Conservation (phyloP, 2,888 invertebrate genomes). For the Cryptus viduatorius region DNA sequence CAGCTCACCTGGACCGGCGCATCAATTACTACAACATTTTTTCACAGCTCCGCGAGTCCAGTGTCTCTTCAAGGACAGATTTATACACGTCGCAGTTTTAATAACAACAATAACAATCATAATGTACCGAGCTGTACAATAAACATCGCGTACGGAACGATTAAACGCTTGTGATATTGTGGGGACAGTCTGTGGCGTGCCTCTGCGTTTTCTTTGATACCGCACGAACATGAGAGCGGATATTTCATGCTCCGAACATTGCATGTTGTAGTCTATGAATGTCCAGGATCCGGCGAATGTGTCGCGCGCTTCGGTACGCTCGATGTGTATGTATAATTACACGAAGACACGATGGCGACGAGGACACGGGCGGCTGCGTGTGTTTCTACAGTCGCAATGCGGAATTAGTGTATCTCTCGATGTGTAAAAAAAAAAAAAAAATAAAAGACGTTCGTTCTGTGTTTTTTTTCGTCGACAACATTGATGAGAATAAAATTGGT, state of each 20-base stretch:
- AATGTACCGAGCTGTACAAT: background rate
- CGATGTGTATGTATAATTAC: background rate
- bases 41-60: constrained; percentile 39
- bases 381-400: constrained; percentile 30
- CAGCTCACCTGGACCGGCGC: constrained; percentile 60
- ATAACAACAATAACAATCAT: constrained; percentile 11
- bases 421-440: constrained; percentile 3
- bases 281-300: constrained; percentile 25
- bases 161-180: background rate
- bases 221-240: constrained; percentile 8
- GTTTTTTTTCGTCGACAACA: constrained; percentile 1
- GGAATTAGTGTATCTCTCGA: constrained; percentile 25
- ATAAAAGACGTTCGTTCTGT: background rate
- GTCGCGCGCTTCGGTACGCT: constrained; percentile 6
- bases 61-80: constrained; percentile 53
- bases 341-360: constrained; percentile 17
- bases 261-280: background rate
- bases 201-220: background rate
- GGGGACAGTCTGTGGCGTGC: constrained; percentile 4
- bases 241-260: background rate
- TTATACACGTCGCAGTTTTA: constrained; percentile 52
- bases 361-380: background rate
- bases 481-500: constrained; percentile 24
- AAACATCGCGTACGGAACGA: constrained; percentile 8
- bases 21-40: constrained; percentile 64